Evolutionary conservation across 2,888 invertebrate genomes (phyloP), one percentile per base, ranked within the genome.

Genomic region (Hydrotaea diabolus): DNA sequence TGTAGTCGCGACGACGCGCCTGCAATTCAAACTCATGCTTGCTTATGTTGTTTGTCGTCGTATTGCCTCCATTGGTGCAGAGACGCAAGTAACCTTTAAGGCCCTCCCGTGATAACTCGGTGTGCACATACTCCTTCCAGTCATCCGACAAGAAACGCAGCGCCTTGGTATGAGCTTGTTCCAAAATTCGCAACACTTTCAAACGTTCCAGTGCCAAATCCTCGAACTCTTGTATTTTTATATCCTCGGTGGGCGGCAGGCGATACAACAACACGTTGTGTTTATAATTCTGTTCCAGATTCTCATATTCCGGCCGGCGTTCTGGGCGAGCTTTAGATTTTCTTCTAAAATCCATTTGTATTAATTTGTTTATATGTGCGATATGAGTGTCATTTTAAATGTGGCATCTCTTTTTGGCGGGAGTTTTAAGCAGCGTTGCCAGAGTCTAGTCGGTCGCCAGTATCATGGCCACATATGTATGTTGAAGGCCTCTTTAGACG

Each of bases 151-250:
- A 93, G 31, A 94, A 88, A 86, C 95, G 94, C 36, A 95, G 91
- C 49, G 94, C 94, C 90, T 95, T 95, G 43, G 94, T 94, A 49
- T 94, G 94, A 4, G 96, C 95, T 82, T 95, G 94, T 88, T 97
- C 97, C 69, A 98, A 93, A 80, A 95, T 94, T 87, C 97, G 94
- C 64, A 98, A 92, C 4, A 87, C 86, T 74, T 84, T 87, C 0
- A 98, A 92, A 87, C 98, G 94, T 90, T 98, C 98, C 69, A 97
- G 91, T 1, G 98, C 97, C 87, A 97, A 93, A 66, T 96, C 95
- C 93, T 98, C 97, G 92, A 98, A 98, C 92, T 98, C 97, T 85
- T 95, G 94, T 23, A 98, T 93, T 77, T 95, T 94, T 83, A 98
- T 94, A 80, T 95, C 94, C 84, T 95, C 95, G 39, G 91, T 93